Evolutionary conservation across 2,888 invertebrate genomes (phyloP), one percentile per base, ranked within the genome.

Genomic region (Cephalotes varians): DNA sequence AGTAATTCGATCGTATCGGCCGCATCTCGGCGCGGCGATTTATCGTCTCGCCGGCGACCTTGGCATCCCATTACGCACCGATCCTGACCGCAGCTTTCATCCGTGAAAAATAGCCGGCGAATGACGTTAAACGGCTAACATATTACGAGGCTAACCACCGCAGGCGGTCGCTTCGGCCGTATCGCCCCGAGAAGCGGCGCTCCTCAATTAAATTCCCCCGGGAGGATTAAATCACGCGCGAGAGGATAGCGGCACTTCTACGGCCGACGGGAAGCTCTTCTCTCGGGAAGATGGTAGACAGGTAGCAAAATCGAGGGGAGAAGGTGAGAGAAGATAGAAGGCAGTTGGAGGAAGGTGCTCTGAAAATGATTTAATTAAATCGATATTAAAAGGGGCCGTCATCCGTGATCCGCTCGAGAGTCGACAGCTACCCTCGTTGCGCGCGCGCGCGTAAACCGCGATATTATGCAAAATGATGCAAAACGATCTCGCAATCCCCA

Each of bases 331-430:
- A 10, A n/a, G 51, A 15, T 15, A 5, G 51, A 21, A 51, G 51
- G 51, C 1, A 28, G 15, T 1, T 1, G 7, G 37, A 62, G 15
- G 67, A 3, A 18, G 54, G 1, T 18, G 40, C 69, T 21, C 31
- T 77, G 69, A 44, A 77, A 77, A 77, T 77, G 77, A 77, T 69
- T 77, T 77, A 77, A 77, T 77, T 77, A 77, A 69, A 77, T 77
- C 77, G 69, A 77, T 77, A 77, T 77, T 77, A 69, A 69, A 69
- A 31, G 54, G 25, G 56, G 40, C 49, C 51, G 76, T 51, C 31
- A 56, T 40, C 18, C 21, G 56, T 21, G 56, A 56, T 69, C 77
- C 56, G 31, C 44, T 56, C 69, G 54, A 37, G 28, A 76, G 37
- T 18, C 51, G 21, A 64, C 51, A 28, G 34, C 31, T 18, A 21